These are phyloP conservation scores for Platerodrilus igneus DNA, from an alignment of 2,888 invertebrate genomes.

Conservation along the genomic window DNA sequence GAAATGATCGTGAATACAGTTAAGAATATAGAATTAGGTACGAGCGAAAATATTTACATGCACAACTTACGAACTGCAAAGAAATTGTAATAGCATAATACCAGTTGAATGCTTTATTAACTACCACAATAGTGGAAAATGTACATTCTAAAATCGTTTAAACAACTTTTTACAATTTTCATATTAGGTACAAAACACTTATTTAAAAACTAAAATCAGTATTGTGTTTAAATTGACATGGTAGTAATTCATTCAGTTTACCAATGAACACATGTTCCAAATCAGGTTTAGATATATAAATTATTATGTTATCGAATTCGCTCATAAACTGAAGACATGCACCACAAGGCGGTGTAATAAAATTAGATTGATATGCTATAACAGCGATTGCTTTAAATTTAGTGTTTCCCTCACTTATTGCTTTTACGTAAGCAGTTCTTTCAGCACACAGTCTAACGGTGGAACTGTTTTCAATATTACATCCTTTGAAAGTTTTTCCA, in stretches of 20 bases:
- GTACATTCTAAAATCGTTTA: no score
- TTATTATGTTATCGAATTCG: slow-evolving; percentile 69
- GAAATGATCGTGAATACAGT: no score
- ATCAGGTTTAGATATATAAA: slow-evolving; percentile 70
- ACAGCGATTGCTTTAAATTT: slow-evolving; percentile 70
- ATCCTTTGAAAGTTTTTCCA: slow-evolving; percentile 67
- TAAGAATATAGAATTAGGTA: no score
- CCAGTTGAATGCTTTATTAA: no score
- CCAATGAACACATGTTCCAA: slow-evolving; percentile 62
- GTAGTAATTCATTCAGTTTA: slow-evolving; percentile 59
- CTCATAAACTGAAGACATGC: slow-evolving; percentile 78
- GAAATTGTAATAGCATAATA: no score
- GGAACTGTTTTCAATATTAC: slow-evolving; percentile 89
- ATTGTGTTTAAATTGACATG: slow-evolving; percentile 47
- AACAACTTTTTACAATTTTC: no score
- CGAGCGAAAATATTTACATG: no score
- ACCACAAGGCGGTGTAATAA: slow-evolving; percentile 79
- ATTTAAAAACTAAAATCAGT: slow-evolving; percentile 6
- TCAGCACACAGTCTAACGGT: slow-evolving; percentile 85
- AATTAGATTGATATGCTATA: slow-evolving; percentile 60
- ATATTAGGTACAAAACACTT: no score
- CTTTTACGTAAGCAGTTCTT: slow-evolving; percentile 75
- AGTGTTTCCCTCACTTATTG: slow-evolving; percentile 75
- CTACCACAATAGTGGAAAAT: no score
- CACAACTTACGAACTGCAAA: no score